Evolutionary conservation across 2,113 vertebrate genomes (phyloP).

Genomic region (Glareola pratincola): DNA sequence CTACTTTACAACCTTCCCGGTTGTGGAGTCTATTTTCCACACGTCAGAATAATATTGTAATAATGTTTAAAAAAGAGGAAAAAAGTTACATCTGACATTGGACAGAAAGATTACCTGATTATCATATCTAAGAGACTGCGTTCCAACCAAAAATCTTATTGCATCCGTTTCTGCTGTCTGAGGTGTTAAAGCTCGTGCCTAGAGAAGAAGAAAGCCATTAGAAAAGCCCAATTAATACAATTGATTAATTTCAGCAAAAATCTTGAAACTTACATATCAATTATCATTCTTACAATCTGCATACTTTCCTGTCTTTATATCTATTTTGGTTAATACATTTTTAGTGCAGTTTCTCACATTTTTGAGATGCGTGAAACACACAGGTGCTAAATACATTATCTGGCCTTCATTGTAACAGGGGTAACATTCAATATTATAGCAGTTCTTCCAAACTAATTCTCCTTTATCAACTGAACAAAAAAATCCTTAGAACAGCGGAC

Average conservation of each 20-base stretch:
- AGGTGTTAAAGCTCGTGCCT: slow-evolving; percentile 94
- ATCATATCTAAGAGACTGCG: slow-evolving; percentile 96
- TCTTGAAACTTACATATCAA: neutral
- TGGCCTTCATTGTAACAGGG: neutral
- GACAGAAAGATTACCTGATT: slow-evolving; percentile 87
- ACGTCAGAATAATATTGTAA: neutral
- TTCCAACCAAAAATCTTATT: slow-evolving; percentile 96
- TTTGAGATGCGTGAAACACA: neutral
- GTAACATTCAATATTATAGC: neutral
- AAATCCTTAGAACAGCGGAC: neutral
- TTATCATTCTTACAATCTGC: neutral
- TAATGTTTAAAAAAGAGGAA: neutral
- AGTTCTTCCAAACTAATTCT: neutral
- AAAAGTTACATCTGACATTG: neutral
- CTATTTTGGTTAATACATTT: neutral
- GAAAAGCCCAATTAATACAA: neutral
- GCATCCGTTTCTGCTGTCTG: slow-evolving; percentile 96
- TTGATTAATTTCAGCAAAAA: neutral
- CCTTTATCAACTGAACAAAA: neutral
- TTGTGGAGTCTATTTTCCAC: no score
- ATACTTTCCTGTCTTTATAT: neutral
- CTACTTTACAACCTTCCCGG: no score
- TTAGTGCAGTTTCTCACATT: neutral
- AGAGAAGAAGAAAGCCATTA: slow-evolving; percentile 12
- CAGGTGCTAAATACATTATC: neutral